Conservation (phyloP, 2,797 vertebrate genomes). For the Lates japonicus region DNA sequence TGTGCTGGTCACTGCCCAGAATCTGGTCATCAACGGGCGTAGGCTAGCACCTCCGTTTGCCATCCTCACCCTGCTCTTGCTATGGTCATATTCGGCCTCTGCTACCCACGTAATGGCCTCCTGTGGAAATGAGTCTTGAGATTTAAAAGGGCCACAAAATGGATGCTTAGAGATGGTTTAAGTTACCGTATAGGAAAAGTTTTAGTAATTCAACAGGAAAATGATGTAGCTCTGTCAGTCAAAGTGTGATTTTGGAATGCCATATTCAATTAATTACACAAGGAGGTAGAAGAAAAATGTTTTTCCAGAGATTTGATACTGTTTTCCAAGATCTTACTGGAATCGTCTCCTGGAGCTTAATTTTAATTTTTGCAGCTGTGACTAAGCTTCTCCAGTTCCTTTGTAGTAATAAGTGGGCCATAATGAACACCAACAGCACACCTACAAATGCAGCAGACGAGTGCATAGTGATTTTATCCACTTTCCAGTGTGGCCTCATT, state of each 20-base stretch:
- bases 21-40: slow-evolving; percentile 91
- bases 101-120: slow-evolving; percentile 88
- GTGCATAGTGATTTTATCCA: not conserved
- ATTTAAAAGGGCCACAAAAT: not conserved
- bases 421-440: not conserved
- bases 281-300: slow-evolving; percentile 30
- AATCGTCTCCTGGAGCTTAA: slow-evolving; percentile 37
- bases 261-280: slow-evolving; percentile 7
- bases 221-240: too few species aligned
- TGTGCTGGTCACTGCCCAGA: slow-evolving; percentile 91
- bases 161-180: too few species aligned
- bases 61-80: slow-evolving; percentile 88
- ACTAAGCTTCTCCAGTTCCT: slow-evolving; percentile 18
- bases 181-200: too few species aligned
- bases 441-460: not conserved
- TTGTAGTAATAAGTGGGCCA: slow-evolving; percentile 13
- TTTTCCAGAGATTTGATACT: slow-evolving; percentile 59
- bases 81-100: slow-evolving; percentile 92
- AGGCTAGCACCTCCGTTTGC: too few species aligned
- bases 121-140: not conserved
- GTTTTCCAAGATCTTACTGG: slow-evolving; percentile 56
- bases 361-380: slow-evolving; percentile 64
- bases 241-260: slow-evolving; percentile 10
- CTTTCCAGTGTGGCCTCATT: not conserved
- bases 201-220: too few species aligned